Percentiles rank a stretch among this genome's conserved stretches.
Evolutionary conservation across 2,113 vertebrate species (phyloP).

Genomic region (Spea bombifrons): DNA sequence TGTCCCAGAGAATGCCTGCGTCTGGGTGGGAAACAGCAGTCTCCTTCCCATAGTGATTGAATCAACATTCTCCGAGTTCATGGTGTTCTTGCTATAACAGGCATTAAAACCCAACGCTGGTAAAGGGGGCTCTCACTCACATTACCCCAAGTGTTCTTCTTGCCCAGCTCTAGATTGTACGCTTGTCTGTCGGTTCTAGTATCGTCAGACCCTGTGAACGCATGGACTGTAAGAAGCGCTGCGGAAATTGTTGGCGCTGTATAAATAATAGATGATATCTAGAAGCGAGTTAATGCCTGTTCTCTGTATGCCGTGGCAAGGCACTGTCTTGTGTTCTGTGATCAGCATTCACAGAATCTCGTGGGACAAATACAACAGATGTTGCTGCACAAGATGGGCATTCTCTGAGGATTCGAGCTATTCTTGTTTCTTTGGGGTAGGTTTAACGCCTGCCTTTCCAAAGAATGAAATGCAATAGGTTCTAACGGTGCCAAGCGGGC

Average conservation of each 20-base stretch:
- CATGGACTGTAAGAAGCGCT: too few relatives aligned
- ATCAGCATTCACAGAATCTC: neutral
- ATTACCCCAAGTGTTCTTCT: too few relatives aligned
- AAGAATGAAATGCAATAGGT: too few relatives aligned
- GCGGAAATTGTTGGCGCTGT: too few relatives aligned
- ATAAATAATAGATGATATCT: too few relatives aligned
- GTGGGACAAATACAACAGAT: neutral
- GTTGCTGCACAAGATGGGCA: conserved; percentile 7
- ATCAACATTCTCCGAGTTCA: neutral
- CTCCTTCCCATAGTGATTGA: conserved; percentile 18
- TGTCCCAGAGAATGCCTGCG: neutral
- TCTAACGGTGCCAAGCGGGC: too few relatives aligned
- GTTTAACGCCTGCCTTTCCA: too few relatives aligned
- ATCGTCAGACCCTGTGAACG: too few relatives aligned
- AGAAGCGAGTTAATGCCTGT: too few relatives aligned
- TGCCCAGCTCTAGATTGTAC: too few relatives aligned
- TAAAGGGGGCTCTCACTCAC: neutral
- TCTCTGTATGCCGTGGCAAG: too few relatives aligned
- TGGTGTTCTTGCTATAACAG: conserved; percentile 10
- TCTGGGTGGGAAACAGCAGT: conserved; percentile 7
- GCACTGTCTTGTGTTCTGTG: neutral
- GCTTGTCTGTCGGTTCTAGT: too few relatives aligned
- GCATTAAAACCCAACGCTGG: conserved; percentile 1
- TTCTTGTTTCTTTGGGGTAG: neutral
- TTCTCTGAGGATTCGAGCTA: conserved; percentile 7